A percentile compares a stretch with the other conserved stretches of the same genome.
phyloP scores from a whole-genome alignment of 1,140 invertebrate species.

The Heliothis subflexa region DNA sequence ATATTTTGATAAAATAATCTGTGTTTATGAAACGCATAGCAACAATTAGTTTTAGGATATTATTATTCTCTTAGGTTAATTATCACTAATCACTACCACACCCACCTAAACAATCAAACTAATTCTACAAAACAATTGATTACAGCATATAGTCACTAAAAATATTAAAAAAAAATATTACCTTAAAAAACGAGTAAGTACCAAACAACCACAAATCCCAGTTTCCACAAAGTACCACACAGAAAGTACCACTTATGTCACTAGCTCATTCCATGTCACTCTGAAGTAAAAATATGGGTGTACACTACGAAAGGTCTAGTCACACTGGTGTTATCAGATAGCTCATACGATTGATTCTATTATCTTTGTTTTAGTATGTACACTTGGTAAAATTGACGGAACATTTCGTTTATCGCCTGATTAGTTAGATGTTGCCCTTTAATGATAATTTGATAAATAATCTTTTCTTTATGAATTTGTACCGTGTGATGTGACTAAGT shows the following conservation, averaged over 20 bases:
- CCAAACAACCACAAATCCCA: neutral
- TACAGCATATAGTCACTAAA: neutral
- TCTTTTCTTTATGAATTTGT: neutral
- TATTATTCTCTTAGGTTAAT: no score
- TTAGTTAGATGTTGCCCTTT: constrained; percentile 17
- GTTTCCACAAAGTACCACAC: neutral
- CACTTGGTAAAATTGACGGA: constrained; percentile 30
- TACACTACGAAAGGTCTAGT: neutral
- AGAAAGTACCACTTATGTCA: constrained; percentile 3
- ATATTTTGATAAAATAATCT: no score
- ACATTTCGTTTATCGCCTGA: constrained; percentile 10
- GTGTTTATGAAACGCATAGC: no score
- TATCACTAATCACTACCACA: no score
- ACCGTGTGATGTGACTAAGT: no score
- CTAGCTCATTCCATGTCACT: constrained; percentile 21
- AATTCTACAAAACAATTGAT: neutral
- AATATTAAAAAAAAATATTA: neutral
- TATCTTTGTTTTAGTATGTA: constrained; percentile 43
- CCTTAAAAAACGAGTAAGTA: neutral
- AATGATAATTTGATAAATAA: neutral
- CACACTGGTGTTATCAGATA: constrained; percentile 48
- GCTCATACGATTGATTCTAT: constrained; percentile 34
- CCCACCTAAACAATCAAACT: neutral
- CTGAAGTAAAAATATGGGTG: neutral
- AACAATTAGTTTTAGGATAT: no score